Evolutionary conservation across 2,113 vertebrate species (phyloP).

Genomic region (Todiramphus saurophagus): DNA sequence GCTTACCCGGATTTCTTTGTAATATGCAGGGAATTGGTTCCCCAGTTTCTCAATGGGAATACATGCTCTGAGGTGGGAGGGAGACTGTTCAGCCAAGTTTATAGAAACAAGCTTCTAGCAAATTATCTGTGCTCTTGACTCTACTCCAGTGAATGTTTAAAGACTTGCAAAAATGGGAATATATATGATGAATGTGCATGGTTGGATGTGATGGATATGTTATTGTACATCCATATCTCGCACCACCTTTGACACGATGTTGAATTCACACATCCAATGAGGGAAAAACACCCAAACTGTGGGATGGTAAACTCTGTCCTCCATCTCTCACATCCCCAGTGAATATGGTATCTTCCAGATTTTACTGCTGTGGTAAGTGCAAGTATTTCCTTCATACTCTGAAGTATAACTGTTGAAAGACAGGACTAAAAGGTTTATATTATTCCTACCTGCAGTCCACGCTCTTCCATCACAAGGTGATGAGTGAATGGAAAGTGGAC

Average conservation of each 20-base stretch:
- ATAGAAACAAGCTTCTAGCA: neutral
- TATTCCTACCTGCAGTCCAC: neutral
- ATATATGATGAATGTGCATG: neutral
- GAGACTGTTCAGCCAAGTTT: neutral
- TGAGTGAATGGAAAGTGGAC: neutral
- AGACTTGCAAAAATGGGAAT: neutral
- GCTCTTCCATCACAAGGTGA: too few species aligned
- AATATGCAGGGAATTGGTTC: neutral
- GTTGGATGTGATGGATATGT: neutral
- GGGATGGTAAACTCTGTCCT: neutral
- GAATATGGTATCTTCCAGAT: neutral
- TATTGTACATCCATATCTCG: neutral
- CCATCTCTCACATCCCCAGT: neutral
- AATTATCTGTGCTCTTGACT: neutral
- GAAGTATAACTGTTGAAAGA: neutral
- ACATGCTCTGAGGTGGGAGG: neutral
- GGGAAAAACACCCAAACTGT: neutral
- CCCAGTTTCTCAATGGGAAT: neutral
- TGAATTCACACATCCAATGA: neutral
- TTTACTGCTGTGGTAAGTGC: neutral
- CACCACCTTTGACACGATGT: neutral
- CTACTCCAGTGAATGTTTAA: neutral
- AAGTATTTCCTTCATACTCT: neutral
- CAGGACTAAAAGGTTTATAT: neutral
- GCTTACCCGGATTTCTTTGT: neutral